Evolutionary conservation across 1,140 invertebrate genomes (phyloP), one percentile per base, ranked within the genome.

Genomic region (Aleiodes sp.): DNA sequence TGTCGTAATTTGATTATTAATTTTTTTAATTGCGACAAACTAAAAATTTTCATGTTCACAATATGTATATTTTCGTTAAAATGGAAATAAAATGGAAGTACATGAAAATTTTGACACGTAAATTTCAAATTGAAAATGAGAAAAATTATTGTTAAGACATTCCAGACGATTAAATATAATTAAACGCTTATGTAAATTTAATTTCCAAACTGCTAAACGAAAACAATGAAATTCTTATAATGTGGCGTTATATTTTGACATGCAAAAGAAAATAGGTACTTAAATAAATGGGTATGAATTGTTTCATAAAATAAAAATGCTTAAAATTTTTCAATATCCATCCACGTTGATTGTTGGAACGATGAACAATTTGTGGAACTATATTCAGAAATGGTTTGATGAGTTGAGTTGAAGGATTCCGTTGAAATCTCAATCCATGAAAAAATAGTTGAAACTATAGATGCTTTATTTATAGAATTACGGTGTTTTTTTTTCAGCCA

Each of bases 271-370:
- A 52, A 16, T 12, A 52, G 19, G 46, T 52, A 52, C 46, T 52
- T 52, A 52, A 52, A 52, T 52, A 24, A 52, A 52, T 52, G 46
- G 46, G 26, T 24, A 52, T 52, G 26, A 52, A 52, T 52, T 52
- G 46, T 52, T 52, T 52, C 46, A 52, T 52, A 52, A 4, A 52
- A 52, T 24, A 52, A 24, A 52, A n/a, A n/a, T n/a, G n/a, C n/a
- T n/a, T n/a, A n/a, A n/a, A n/a, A n/a, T n/a, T n/a, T n/a, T n/a
- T n/a, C n/a, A n/a, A n/a, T n/a, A n/a, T n/a, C n/a, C n/a, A n/a
- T n/a, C n/a, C n/a, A n/a, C n/a, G n/a, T n/a, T n/a, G n/a, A n/a
- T n/a, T n/a, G n/a, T n/a, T n/a, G n/a, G n/a, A n/a, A n/a, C n/a
- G n/a, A n/a, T n/a, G n/a, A n/a, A n/a, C n/a, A n/a, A n/a, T n/a